phyloP scores from a whole-genome alignment of 2,113 vertebrate genomes.

The Calidris pugnax region DNA sequence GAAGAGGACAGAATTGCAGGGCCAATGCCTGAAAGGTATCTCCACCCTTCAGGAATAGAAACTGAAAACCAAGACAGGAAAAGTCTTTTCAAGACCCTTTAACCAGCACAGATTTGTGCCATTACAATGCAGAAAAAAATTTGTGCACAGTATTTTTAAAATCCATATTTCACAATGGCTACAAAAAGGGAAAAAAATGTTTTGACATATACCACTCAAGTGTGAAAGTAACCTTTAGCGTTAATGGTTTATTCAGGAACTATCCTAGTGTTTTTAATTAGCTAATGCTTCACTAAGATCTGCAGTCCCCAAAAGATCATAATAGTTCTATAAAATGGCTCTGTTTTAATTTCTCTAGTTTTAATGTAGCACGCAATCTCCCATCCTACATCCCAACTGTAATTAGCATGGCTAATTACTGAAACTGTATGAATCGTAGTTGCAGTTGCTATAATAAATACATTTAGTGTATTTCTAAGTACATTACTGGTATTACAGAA shows the following conservation, averaged over 20 bases:
- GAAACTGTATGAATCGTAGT: slow-evolving; percentile 27
- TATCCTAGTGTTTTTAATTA: slow-evolving; percentile 71
- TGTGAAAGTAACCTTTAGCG: slow-evolving; percentile 75
- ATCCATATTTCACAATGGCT: background rate
- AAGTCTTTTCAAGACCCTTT: background rate
- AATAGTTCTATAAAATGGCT: slow-evolving; percentile 52
- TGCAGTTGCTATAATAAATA: slow-evolving; percentile 48
- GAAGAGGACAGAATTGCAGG: background rate
- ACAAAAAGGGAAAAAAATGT: slow-evolving; percentile 9
- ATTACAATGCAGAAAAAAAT: background rate
- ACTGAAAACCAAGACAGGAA: background rate
- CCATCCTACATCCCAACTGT: slow-evolving; percentile 55
- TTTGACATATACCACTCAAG: slow-evolving; percentile 68
- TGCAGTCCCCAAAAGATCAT: slow-evolving; percentile 54
- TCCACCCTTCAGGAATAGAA: background rate
- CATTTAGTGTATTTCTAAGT: slow-evolving; percentile 16
- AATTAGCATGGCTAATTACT: slow-evolving; percentile 71
- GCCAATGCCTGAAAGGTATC: background rate
- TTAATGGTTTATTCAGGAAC: slow-evolving; percentile 70
- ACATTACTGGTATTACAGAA: slow-evolving; percentile 39
- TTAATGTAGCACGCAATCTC: slow-evolving; percentile 54
- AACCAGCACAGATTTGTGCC: background rate
- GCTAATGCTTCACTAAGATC: slow-evolving; percentile 58
- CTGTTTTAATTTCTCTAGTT: slow-evolving; percentile 71
- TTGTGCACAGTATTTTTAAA: background rate